Base-by-base conservation (phyloP, 1,140 invertebrate genomes). In the Drosophila guanche region DNA sequence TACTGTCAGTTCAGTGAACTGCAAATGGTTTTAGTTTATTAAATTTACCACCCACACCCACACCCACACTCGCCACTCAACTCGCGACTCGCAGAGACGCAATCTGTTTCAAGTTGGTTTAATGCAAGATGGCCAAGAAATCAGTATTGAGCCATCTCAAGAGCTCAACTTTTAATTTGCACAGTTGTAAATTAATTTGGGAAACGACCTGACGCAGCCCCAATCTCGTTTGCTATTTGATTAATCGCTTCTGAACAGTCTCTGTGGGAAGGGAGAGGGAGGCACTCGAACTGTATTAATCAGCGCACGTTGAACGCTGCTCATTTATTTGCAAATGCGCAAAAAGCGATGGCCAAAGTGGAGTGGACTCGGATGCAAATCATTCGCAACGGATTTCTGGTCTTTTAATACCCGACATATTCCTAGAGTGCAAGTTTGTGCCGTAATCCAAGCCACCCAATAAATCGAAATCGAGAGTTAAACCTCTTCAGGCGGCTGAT, bases 1-100 rank as follows among this genome's bases (percentile, higher is more conserved):
- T 90, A 90, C 88, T 90, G 88, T 84, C 88, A 90, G 88, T 90
- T 90, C 88, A 90, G 60, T 90, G 88, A 90, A 90, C 88, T 90
- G 88, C 59, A 86, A 90, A 90, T 83, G 71, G 81, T 89, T 89
- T 83, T 84, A 90, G 78, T 88, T 90, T 88, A 90, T 90, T 90
- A 90, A 90, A 90, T 90, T 90, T 86, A 40, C 54, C 62, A 40
- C 54, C 62, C 73, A 41, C 33, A 57, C 20, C 16, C 41, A 37
- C 62, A 40, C 54, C 62, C 73, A 41, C 33, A 57, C 20, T 23
- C 41, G 33, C 23, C 33, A 46, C 7, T n/a, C 25, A 37, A 20
- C 16, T 20, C 16, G 16, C 16, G 16, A 20, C 16, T 4, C 12
- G 12, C 8, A 37, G 14, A 29, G 45, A 25, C 27, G 16, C 8